Evolutionary conservation across 2,113 vertebrate genomes (phyloP).

Genomic region (Mormoops blainvillei): DNA sequence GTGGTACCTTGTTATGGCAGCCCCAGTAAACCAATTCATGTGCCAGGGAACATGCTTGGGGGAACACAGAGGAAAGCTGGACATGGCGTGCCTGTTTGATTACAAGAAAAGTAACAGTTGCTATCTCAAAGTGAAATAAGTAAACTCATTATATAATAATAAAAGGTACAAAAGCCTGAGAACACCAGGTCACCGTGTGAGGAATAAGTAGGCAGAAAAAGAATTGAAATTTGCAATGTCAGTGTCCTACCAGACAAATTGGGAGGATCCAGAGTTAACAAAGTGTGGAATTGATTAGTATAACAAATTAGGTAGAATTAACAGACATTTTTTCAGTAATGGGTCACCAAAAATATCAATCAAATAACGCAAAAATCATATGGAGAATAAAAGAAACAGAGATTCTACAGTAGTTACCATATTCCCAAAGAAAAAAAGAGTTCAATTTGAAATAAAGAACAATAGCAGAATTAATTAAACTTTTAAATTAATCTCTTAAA

Average conservation of each 20-base stretch:
- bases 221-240: background rate
- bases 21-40: background rate
- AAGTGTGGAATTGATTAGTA: background rate
- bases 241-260: background rate
- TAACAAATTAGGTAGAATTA: conserved; percentile 28
- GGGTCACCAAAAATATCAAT: background rate
- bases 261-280: background rate
- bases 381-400: background rate
- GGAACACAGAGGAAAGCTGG: background rate
- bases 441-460: background rate
- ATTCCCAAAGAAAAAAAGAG: background rate
- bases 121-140: background rate
- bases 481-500: background rate
- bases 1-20: background rate
- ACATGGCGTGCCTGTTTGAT: background rate
- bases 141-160: background rate
- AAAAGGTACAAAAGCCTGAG: background rate
- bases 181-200: background rate
- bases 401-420: background rate
- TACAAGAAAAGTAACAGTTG: background rate
- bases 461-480: background rate
- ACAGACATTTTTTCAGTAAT: background rate
- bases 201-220: background rate
- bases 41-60: background rate
- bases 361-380: background rate